Conservation (phyloP, 2,797 vertebrate genomes). For the Aselliscus stoliczkanus region DNA sequence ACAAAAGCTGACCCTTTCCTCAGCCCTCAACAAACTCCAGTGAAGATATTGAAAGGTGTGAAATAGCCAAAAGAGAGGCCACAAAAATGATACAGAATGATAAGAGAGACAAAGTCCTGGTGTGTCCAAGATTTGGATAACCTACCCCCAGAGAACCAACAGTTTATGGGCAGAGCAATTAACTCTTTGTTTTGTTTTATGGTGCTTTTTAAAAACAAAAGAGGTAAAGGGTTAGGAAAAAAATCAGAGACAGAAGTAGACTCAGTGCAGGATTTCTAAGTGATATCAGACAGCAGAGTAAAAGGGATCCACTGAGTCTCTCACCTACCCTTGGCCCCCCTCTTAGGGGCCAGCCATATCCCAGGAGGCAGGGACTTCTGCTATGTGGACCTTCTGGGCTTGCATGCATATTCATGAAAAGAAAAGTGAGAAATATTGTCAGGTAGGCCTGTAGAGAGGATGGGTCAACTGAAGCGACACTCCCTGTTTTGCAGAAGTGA, state of each 20-base stretch:
- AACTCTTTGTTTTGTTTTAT: neutral
- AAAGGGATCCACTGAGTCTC: accelerated
- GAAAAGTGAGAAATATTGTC: accelerated
- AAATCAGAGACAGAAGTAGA: neutral
- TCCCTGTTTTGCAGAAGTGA: slow-evolving; percentile 88
- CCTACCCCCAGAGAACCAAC: neutral
- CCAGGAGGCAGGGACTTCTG: neutral
- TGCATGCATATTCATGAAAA: neutral
- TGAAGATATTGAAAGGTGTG: neutral
- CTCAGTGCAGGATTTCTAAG: neutral
- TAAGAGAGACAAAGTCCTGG: neutral
- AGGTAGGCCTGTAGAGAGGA: neutral
- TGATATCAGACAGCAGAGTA: neutral
- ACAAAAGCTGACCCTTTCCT: neutral
- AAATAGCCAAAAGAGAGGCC: neutral
- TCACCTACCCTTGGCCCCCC: accelerated
- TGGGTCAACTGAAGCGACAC: neutral
- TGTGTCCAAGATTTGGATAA: neutral
- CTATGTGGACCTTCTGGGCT: neutral
- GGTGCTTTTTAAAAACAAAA: neutral
- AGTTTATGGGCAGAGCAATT: neutral
- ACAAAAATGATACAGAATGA: neutral
- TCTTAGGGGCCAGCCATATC: accelerated
- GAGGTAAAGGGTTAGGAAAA: neutral
- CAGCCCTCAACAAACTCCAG: neutral